These are phyloP conservation scores for Loxodonta africana DNA, from an alignment of 2,113 vertebrate genomes.

Conservation along the genomic window DNA sequence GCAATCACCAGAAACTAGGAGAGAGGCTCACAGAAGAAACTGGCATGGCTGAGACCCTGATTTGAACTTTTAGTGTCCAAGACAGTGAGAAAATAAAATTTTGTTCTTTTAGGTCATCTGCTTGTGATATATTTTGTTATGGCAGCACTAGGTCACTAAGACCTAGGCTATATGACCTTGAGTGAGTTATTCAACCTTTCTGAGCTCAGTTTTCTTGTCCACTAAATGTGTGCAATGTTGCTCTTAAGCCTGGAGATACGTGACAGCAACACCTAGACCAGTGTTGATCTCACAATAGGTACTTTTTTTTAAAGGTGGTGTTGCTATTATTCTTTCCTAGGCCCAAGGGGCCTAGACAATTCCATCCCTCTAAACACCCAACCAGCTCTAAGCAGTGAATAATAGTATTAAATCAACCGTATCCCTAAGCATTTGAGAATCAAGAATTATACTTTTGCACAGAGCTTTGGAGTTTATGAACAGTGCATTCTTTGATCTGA, in stretches of 20 bases:
- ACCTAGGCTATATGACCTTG: neutral
- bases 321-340: neutral
- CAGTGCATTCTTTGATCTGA: neutral
- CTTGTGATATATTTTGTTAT: too few relatives aligned
- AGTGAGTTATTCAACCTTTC: neutral
- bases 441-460: neutral
- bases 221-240: neutral
- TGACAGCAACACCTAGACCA: neutral
- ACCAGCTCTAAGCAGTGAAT: neutral
- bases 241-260: neutral
- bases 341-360: neutral
- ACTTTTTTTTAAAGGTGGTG: neutral
- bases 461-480: neutral
- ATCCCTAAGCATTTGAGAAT: neutral
- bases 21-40: neutral
- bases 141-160: too few relatives aligned
- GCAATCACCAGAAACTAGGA: too few relatives aligned
- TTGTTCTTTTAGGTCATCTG: neutral
- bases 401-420: neutral
- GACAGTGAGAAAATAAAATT: neutral
- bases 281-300: neutral
- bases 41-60: neutral
- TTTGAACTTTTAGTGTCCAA: neutral
- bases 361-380: neutral
- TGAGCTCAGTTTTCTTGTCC: constrained; percentile 22